Evolutionary conservation across 2,888 invertebrate genomes (phyloP), one percentile per base, ranked within the genome.

Genomic region (Drosophila eohydei): DNA sequence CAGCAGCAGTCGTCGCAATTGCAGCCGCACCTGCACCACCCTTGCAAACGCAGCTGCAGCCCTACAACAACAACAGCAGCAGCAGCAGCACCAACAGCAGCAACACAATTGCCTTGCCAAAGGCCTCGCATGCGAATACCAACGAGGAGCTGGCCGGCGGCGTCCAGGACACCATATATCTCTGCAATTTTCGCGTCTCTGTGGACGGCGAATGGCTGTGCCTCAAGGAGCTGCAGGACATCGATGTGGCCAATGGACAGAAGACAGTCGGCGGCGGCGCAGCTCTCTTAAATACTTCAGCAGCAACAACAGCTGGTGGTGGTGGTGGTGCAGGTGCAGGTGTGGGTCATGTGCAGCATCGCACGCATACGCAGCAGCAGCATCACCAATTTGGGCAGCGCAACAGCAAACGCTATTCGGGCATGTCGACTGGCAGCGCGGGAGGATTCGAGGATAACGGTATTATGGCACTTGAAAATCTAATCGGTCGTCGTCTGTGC

Each of bases 151-250:
- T 93, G 59, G 90, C 91, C 44, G 92, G 92, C 86, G 97, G 97
- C 85, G 98, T 98, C 52, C 97, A 98, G 93, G 98, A 98, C 93
- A 98, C 98, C 65, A 98, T 98, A 90, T 98, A 98, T 93, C 94
- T 98, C 93, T 98, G 98, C 94, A 98, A 98, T 93, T 98, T 98
- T 93, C 96, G 98, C 66, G 98, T 98, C 7, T 98, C 98, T 58
- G 98, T 98, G 48, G 98, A 98, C 91, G 98, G 98, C 70, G 98
- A 98, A 93, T 98, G 98, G 98, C 94, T 98, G 68, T 98, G 98
- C 92, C 94, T 98, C 64, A 97, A 98, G 92, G 98, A 98, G 93
- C 94, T 98, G 70, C 97, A 98, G 89, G 98, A 98, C 93, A 96
- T 98, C 91, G 97, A 97, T 91, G 95, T 94, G 51, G 89, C 61